Conservation (phyloP, 2,888 invertebrate genomes). For the Cremastinae sp. region DNA sequence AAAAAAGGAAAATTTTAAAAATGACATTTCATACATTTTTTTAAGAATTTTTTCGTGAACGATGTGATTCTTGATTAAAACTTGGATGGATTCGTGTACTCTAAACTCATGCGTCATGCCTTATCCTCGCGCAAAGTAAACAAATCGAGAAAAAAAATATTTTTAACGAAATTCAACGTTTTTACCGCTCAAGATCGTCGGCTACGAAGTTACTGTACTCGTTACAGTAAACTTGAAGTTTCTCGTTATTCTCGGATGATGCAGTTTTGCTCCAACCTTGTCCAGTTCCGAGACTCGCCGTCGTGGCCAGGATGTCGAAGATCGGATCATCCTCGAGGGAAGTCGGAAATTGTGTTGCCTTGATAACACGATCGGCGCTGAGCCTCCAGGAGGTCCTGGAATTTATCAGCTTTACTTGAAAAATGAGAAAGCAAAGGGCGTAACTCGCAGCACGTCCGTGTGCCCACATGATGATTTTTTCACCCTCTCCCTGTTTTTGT, state of each 20-base stretch:
- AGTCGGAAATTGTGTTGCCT: constrained; percentile 80
- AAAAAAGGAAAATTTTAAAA: background rate
- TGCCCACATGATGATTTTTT: constrained; percentile 65
- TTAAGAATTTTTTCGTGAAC: no score
- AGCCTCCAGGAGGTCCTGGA: constrained; percentile 93
- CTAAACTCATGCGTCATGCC: constrained; percentile 29
- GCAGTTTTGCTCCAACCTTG: constrained; percentile 77
- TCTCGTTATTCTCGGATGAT: constrained; percentile 69
- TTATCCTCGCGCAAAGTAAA: background rate
- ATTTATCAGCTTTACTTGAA: constrained; percentile 83
- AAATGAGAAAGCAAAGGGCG: constrained; percentile 75
- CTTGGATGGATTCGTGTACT: background rate
- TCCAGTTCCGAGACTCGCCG: constrained; percentile 80
- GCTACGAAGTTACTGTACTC: constrained; percentile 73
- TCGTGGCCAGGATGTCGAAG: constrained; percentile 89
- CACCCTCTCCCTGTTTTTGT: background rate
- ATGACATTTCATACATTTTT: no score
- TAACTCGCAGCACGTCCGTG: constrained; percentile 73
- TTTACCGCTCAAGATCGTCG: constrained; percentile 73
- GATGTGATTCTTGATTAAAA: background rate
- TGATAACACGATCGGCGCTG: constrained; percentile 88
- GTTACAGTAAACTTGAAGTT: constrained; percentile 74
- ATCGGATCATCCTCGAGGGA: constrained; percentile 85
- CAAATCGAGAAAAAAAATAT: background rate
- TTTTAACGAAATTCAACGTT: background rate